Evolutionary conservation across 2,113 vertebrate genomes (phyloP).

Genomic region (Pagrus major): DNA sequence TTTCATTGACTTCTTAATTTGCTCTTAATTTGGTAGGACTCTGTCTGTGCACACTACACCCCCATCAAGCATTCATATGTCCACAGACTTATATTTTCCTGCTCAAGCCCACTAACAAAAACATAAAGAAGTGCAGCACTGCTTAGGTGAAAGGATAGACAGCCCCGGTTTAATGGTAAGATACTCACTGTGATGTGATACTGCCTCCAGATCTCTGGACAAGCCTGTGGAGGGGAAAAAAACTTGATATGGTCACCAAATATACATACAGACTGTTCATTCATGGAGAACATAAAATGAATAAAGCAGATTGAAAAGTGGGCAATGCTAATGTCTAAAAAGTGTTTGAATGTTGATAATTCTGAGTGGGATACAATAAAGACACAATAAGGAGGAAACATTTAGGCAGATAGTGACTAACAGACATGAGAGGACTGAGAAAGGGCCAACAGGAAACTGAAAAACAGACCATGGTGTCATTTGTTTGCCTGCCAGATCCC

Average conservation of each 20-base stretch:
- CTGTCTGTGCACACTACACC: background rate
- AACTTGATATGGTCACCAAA: constrained; percentile 2
- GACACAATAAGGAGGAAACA: constrained; percentile 12
- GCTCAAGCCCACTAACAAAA: background rate
- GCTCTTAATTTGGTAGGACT: background rate
- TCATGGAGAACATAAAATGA: background rate
- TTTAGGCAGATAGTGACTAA: constrained; percentile 15
- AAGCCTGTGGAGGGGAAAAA: constrained; percentile 84
- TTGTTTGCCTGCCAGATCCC: constrained; percentile 9
- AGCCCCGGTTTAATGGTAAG: background rate
- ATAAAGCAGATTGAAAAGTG: background rate
- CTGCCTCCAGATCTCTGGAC: constrained; percentile 99
- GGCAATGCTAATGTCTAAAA: background rate
- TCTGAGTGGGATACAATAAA: background rate
- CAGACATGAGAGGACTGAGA: background rate
- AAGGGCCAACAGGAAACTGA: constrained; percentile 7
- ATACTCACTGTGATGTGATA: constrained; percentile 96
- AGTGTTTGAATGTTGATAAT: background rate
- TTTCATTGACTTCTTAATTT: background rate
- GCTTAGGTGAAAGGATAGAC: background rate
- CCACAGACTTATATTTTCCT: background rate
- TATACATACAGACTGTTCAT: background rate
- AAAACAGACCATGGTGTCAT: constrained; percentile 14
- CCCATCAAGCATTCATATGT: background rate
- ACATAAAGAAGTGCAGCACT: background rate